Base-by-base conservation (phyloP, 2,888 invertebrate genomes). In the Arge pagana region DNA sequence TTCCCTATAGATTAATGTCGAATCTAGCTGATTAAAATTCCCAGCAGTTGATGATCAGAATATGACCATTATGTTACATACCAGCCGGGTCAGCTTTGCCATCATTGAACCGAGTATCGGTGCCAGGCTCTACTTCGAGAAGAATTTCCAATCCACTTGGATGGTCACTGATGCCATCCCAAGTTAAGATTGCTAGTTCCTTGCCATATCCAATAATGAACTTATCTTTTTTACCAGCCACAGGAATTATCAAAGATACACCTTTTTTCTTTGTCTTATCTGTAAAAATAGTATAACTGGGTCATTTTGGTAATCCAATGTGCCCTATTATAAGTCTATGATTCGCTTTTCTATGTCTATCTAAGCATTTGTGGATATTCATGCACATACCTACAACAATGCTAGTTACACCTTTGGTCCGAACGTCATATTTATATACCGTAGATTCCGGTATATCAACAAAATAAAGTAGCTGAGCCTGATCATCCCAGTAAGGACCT, bases 401-500 rank as follows among this genome's bases (percentile, higher is more conserved):
- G 13, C 36, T 42, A 15, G 42, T 42, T 24, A 51, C 19, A 35
- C 43, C 35, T 7, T 24, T 28, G 31, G 50, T 33, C 13, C 19
- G 21, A 4, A 35, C 35, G 5, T 36, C 35, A n/a, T 51, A 51
- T 31, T 51, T 51, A 6, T 35, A 26, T 16, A 51, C 36, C 4
- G 35, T 19, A 36, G 43, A 51, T 7, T 8, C 43, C 16, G 15
- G 3, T 35, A 51, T 51, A 51, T 51, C 50, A 13, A 51, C 50
- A n/a, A 35, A 51, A 43, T 51, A 51, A 11, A 51, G 33, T 8
- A 51, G 42, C 36, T 43, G 35, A 13, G 36, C 13, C 3, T 51
- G 35, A n/a, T 41, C 15, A 45, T 51, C 50, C 50, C 50, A 51
- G 10, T 51, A 43, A 43, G 50, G 50, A 7, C 50, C 50, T 15